phyloP scores from a whole-genome alignment of 2,113 vertebrate genomes.

The Pomatostomus ruficeps region DNA sequence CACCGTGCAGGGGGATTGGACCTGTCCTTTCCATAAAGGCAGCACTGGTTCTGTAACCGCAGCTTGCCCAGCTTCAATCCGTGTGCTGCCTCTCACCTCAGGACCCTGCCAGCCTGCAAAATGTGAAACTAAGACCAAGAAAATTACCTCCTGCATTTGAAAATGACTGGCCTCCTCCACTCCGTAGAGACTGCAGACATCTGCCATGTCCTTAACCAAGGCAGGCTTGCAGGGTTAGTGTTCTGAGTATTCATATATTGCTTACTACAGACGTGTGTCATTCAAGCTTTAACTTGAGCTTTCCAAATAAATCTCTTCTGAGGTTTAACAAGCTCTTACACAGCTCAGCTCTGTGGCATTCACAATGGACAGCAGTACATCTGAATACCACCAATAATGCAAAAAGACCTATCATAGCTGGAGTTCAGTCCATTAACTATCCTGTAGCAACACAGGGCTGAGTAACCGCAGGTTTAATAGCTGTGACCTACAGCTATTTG shows the following conservation, averaged over 20 bases:
- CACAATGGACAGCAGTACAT: not conserved
- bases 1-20: fast-evolving
- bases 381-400: not conserved
- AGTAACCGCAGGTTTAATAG: not conserved
- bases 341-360: not conserved
- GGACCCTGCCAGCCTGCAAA: not conserved
- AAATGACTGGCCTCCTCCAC: not conserved
- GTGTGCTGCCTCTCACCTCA: fast-evolving
- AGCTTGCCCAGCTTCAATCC: fast-evolving
- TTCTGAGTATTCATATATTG: not conserved
- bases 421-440: not conserved
- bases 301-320: not conserved
- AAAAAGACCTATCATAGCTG: not conserved
- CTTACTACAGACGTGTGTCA: not conserved
- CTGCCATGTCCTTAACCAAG: not conserved
- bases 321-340: not conserved
- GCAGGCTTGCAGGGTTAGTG: not conserved
- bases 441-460: not conserved
- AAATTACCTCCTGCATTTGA: not conserved
- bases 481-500: not conserved
- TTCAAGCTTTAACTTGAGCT: not conserved
- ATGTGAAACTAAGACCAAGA: not conserved
- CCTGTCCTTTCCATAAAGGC: fast-evolving
- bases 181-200: not conserved
- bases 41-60: fast-evolving